Percentiles rank a stretch among this genome's conserved stretches.
These are phyloP conservation scores for Leguminivora glycinivorella DNA, from an alignment of 1,140 invertebrate species.

Conservation along the genomic window DNA sequence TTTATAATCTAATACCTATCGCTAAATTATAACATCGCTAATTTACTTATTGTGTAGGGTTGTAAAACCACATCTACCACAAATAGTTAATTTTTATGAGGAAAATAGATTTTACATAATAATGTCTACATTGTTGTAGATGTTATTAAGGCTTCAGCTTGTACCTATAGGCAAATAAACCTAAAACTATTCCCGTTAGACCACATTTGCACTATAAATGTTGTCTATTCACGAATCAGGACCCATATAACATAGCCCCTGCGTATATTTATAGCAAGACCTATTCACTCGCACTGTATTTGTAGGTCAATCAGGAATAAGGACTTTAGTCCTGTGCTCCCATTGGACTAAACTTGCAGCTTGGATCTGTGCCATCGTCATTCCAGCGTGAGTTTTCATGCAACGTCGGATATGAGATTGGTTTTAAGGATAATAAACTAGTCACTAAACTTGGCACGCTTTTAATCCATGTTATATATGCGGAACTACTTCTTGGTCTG, in stretches of 20 bases:
- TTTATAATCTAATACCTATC: too few species aligned
- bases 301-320: constrained; percentile 28
- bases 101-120: too few species aligned
- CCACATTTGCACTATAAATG: neutral
- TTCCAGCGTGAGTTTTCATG: neutral
- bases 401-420: neutral
- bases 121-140: too few species aligned
- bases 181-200: too few species aligned
- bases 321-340: neutral
- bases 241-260: neutral
- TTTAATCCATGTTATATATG: too few species aligned
- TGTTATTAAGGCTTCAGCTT: too few species aligned
- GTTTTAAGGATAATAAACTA: neutral
- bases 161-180: too few species aligned
- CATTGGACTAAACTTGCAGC: neutral
- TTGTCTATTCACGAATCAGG: neutral
- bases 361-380: neutral
- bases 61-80: too few species aligned
- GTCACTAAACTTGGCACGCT: neutral
- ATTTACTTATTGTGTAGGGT: too few species aligned
- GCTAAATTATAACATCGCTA: too few species aligned
- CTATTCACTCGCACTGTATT: constrained; percentile 17
- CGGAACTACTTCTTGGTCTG: too few species aligned
- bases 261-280: constrained; percentile 25
- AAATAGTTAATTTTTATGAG: too few species aligned